Percentiles rank a stretch among this genome's conserved stretches.
Conservation (phyloP, 2,888 invertebrate genomes). For the Tortricodes alternella region DNA sequence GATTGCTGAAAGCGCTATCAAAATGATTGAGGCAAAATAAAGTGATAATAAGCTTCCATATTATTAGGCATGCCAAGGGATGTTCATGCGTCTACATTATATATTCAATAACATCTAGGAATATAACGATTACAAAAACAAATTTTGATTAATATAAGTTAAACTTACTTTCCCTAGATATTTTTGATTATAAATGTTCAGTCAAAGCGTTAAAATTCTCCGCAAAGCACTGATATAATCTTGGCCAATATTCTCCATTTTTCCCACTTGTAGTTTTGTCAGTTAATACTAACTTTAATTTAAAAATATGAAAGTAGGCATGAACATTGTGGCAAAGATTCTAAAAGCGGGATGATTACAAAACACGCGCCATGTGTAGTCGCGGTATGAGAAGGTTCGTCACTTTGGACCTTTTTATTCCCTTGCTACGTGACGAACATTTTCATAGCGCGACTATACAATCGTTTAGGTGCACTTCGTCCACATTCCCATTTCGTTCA, state of each 20-base stretch:
- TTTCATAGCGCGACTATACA: no score
- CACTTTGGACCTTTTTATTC: no score
- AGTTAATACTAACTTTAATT: background rate
- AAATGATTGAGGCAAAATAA: constrained; percentile 61
- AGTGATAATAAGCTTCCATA: constrained; percentile 58
- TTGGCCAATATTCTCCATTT: constrained; percentile 12
- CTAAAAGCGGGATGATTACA: constrained; percentile 38
- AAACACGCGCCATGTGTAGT: constrained; percentile 36
- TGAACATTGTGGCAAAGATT: constrained; percentile 25
- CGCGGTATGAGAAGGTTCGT: background rate
- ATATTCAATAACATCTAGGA: constrained; percentile 42
- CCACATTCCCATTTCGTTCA: no score
- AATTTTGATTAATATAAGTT: background rate
- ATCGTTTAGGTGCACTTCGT: no score
- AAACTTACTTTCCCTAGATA: constrained; percentile 6
- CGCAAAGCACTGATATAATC: constrained; percentile 16
- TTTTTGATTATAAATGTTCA: constrained; percentile 18
- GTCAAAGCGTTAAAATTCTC: constrained; percentile 18
- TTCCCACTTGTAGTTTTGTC: background rate
- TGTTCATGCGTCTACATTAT: constrained; percentile 49
- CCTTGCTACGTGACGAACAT: no score
- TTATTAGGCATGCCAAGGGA: constrained; percentile 56
- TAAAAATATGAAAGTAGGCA: background rate
- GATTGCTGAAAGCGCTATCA: constrained; percentile 55
- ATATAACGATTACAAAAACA: no score